These are phyloP conservation scores for Archips crataeganus DNA, from an alignment of 2,888 invertebrate species.

Conservation along the genomic window DNA sequence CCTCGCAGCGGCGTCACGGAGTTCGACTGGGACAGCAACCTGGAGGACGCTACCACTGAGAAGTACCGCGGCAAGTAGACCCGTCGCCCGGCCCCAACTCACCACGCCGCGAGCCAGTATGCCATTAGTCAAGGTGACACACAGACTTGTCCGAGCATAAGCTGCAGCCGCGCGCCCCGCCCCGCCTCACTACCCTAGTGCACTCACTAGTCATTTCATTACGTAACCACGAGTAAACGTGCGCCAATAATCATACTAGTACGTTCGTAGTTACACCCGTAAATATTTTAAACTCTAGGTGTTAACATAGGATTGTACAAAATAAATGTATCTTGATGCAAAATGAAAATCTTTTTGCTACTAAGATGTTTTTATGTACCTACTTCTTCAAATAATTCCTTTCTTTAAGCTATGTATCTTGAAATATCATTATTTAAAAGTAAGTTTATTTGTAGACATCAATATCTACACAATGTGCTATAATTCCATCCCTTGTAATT, in stretches of 20 bases:
- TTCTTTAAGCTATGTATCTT: constrained; percentile 14
- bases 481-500: constrained; percentile 64
- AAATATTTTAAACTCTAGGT: constrained; percentile 31
- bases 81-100: constrained; percentile 46
- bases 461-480: constrained; percentile 59
- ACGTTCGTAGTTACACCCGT: constrained; percentile 35
- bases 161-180: constrained; percentile 14
- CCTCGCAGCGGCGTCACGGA: constrained; percentile 91
- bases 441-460: constrained; percentile 31
- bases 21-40: constrained; percentile 95
- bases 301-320: constrained; percentile 42
- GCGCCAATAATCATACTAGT: constrained; percentile 13
- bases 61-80: constrained; percentile 64
- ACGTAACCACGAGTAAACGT: constrained; percentile 22
- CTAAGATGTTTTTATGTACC: constrained; percentile 17
- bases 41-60: constrained; percentile 88
- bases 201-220: constrained; percentile 65
- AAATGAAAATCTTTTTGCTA: constrained; percentile 15
- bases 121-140: neutral
- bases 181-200: constrained; percentile 54
- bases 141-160: constrained; percentile 10
- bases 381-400: constrained; percentile 21
- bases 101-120: constrained; percentile 48
- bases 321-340: constrained; percentile 38
- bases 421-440: constrained; percentile 28